Evolutionary conservation across 2,797 vertebrate genomes (phyloP).

Genomic region (Gambelia wislizenii): DNA sequence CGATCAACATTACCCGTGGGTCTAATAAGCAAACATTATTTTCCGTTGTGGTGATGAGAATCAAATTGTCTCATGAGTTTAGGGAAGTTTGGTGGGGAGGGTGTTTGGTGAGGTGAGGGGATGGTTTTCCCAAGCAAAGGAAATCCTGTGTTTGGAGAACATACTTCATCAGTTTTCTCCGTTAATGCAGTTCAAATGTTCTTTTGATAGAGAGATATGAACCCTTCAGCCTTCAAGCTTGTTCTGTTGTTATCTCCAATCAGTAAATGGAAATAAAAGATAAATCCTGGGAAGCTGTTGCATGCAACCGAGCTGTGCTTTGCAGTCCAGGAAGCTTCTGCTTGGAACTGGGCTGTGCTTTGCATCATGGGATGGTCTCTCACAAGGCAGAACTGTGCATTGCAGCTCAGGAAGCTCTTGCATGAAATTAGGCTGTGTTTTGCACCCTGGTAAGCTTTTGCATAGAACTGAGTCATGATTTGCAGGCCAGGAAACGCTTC

Average conservation of each 20-base stretch:
- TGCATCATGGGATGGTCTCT: too few species aligned
- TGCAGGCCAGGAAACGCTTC: neutral
- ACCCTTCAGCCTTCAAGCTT: neutral
- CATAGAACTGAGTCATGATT: neutral
- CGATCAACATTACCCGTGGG: constrained; percentile 64
- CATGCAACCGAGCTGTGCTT: neutral
- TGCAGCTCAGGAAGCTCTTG: too few species aligned
- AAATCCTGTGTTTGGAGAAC: constrained; percentile 49
- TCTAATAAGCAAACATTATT: constrained; percentile 67
- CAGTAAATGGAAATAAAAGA: neutral
- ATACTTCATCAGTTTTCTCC: neutral
- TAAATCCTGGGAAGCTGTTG: neutral
- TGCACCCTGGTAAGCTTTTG: neutral
- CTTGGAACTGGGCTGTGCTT: too few species aligned
- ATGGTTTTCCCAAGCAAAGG: constrained; percentile 68
- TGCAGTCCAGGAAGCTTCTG: neutral
- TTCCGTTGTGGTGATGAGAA: constrained; percentile 71
- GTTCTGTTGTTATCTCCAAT: too few species aligned
- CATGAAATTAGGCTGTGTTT: neutral
- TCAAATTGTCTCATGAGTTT: constrained; percentile 22
- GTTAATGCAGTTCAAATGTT: neutral
- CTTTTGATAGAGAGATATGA: neutral
- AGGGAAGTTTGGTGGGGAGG: constrained; percentile 35
- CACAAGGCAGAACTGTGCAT: too few species aligned
- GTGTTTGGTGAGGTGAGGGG: neutral